Base-by-base conservation (phyloP, 2,113 vertebrate species). In the Chaetodon trifascialis region DNA sequence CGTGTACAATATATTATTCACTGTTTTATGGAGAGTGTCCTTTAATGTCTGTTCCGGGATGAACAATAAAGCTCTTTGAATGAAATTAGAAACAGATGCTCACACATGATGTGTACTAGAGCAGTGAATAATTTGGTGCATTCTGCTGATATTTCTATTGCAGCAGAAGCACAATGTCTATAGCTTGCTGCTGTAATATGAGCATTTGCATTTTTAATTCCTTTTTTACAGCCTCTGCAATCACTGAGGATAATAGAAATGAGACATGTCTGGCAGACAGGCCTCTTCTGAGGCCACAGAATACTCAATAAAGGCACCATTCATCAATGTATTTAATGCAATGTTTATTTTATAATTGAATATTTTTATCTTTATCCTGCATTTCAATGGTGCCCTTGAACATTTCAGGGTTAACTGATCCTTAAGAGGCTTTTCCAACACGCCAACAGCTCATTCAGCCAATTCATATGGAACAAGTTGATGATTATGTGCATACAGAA, bases 41-140 rank as follows among this genome's bases (percentile, higher is more conserved):
- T 88, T 90, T 90, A 87, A 86, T 85, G 87, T 85, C 47, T 63
- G 75, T 23, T 0, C 67, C 7, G 67, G 78, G 75, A 89, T 87
- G 83, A 89, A 88, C 84, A 84, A 84, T 86, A 88, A 88, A 90
- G 82, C 75, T 73, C 69, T 89, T 71, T 89, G 81, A 85, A 76
- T 82, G 71, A 73, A 56, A 90, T 86, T 59, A 81, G 63, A 88
- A 84, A 56, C 91, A 92, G 91, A 92, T 90, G 89, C 83, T 88
- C 80, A 38, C 83, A 73, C 84, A 76, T 58, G 76, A 88, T 85
- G 47, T 73, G 60, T 72, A 67, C 81, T 38, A 47, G 44, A 52
- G 86, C 59, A 7, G 67, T 88, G 82, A 81, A 86, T 91, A 86
- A 87, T 91, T 89, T 40, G 84, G 54, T n/a, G 36, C 71, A 16